phyloP scores from a whole-genome alignment of 2,888 invertebrate genomes.

The Lottia gigantea region DNA sequence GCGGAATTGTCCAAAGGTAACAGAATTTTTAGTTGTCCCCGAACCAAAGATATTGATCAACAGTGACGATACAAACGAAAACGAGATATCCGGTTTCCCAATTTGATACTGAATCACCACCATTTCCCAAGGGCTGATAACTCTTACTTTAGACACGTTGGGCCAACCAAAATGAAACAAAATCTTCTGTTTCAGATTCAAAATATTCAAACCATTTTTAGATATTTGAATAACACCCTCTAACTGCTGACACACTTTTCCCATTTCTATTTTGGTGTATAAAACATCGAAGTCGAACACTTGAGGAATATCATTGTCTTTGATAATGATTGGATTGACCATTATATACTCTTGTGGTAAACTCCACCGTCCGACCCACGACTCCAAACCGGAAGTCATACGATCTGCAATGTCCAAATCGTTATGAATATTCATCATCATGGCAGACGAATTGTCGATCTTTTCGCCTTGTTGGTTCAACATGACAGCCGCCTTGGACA shows the following conservation, averaged over 20 bases:
- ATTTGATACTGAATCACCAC: constrained; percentile 40
- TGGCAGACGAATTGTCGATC: constrained; percentile 13
- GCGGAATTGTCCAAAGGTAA: neutral
- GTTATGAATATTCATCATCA: constrained; percentile 15
- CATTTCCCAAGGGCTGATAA: constrained; percentile 47
- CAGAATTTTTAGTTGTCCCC: neutral
- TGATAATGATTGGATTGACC: constrained; percentile 14
- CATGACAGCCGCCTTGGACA: constrained; percentile 6
- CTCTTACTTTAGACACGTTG: constrained; percentile 43
- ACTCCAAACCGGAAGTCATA: constrained; percentile 15
- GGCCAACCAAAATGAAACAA: constrained; percentile 41
- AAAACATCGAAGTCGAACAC: constrained; percentile 19
- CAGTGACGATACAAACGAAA: constrained; percentile 38
- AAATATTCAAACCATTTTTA: constrained; percentile 22
- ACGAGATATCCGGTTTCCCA: constrained; percentile 46
- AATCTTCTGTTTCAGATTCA: constrained; percentile 29
- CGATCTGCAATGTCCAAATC: constrained; percentile 16
- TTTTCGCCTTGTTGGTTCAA: constrained; percentile 19
- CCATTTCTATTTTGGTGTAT: constrained; percentile 12
- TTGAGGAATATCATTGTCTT: constrained; percentile 15
- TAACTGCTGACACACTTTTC: constrained; percentile 10
- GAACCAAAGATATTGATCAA: constrained; percentile 28
- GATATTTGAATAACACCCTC: constrained; percentile 20
- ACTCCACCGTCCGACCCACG: constrained; percentile 18
- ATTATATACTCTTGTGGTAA: constrained; percentile 16